Base-by-base conservation (phyloP, 2,888 invertebrate genomes). In the Cylloceria caligata region DNA sequence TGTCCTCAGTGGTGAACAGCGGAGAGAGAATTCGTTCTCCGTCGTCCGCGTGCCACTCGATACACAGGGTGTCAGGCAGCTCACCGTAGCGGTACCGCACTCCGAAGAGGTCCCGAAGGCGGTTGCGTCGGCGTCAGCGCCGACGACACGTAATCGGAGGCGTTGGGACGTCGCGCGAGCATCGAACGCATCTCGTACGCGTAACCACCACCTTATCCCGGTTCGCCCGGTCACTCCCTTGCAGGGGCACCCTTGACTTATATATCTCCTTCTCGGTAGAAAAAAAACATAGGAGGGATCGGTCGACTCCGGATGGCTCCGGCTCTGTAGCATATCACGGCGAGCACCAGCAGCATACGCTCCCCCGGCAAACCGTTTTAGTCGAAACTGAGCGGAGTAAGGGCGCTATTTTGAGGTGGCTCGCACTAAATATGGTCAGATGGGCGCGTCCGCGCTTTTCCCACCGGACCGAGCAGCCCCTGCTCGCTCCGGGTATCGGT, bases 351-450 rank as follows among this genome's bases (percentile, higher is more conserved):
- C 24, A 69, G 60, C 67, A 24, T 36, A 49, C 27, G 77, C 80
- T 74, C 77, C 88, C 84, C 88, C 84, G 84, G 89, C 88, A 87
- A 89, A 89, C 90, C 90, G 90, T 90, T 90, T 90, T 90, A 90
- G 90, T 90, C 87, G 89, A 89, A 90, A 88, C 87, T 88, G 87
- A 80, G 80, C 78, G 83, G 81, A 71, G 79, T 84, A 85, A 84
- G 89, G 89, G 87, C 89, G 90, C 92, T 92, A 92, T 92, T 93
- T 93, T 90, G 90, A 92, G 91, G 83, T 87, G 81, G 89, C 91
- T 91, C 91, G 89, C 89, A 92, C 92, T 92, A 92, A 92, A 92
- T 92, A 92, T 92, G 92, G 92, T 92, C 90, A 90, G 91, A 91
- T 91, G 88, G 89, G 88, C 88, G 88, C 88, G 89, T 90, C 88